Evolutionary conservation across 2,113 vertebrate genomes (phyloP).

Genomic region (Alces alces): DNA sequence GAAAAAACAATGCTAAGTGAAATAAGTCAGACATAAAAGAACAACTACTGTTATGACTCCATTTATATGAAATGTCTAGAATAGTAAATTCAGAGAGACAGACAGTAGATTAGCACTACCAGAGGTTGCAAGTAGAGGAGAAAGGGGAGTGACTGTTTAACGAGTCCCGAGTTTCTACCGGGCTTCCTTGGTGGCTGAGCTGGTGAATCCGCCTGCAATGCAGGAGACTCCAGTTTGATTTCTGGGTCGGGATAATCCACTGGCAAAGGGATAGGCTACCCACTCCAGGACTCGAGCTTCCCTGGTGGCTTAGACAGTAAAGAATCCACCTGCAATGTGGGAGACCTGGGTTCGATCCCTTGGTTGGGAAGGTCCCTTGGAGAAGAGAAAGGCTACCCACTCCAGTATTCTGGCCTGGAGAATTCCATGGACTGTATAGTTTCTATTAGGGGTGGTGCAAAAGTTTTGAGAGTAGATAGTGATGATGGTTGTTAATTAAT

Average conservation of each 20-base stretch:
- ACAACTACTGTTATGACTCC: background rate
- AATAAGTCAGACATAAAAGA: background rate
- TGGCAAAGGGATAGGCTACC: background rate
- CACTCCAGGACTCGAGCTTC: background rate
- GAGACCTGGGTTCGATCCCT: background rate
- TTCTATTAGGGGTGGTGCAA: background rate
- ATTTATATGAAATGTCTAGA: background rate
- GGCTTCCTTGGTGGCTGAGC: background rate
- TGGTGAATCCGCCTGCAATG: background rate
- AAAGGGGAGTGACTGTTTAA: background rate
- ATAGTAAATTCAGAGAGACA: background rate
- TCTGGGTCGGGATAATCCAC: background rate
- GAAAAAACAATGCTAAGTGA: background rate
- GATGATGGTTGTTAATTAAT: background rate
- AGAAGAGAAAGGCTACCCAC: background rate
- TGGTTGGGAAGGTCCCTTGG: background rate
- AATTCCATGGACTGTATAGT: background rate
- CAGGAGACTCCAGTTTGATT: background rate
- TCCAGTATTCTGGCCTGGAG: background rate
- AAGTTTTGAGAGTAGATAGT: background rate
- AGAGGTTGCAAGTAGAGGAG: background rate
- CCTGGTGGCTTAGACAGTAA: background rate
- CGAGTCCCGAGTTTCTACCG: background rate
- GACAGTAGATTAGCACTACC: background rate
- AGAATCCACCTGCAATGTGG: background rate